Conservation (phyloP, 2,888 invertebrate species). For the Cheilosia vulpina region DNA sequence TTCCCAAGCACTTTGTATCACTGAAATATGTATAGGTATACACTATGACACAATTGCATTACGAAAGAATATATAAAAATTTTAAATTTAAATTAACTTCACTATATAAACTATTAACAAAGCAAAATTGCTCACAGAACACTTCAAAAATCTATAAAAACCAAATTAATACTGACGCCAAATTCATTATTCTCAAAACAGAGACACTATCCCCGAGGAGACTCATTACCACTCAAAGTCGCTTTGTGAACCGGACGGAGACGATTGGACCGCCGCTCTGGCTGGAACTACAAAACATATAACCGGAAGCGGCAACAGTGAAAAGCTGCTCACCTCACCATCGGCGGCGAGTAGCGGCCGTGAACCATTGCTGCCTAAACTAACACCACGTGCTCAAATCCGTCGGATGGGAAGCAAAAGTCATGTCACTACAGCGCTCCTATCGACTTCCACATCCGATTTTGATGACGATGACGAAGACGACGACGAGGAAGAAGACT, state of each 20-base stretch:
- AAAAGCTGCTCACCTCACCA: slow-evolving; percentile 73
- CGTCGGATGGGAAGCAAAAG: slow-evolving; percentile 86
- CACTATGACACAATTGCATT: slow-evolving; percentile 70
- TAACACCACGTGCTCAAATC: slow-evolving; percentile 86
- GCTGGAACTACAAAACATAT: slow-evolving; percentile 80
- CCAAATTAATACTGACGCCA: neutral
- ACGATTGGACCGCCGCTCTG: slow-evolving; percentile 83
- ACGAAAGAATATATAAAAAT: neutral
- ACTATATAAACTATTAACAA: slow-evolving; percentile 18
- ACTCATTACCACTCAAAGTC: slow-evolving; percentile 86
- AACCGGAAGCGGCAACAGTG: slow-evolving; percentile 76
- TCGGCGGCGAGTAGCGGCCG: slow-evolving; percentile 81
- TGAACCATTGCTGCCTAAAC: slow-evolving; percentile 85
- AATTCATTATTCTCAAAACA: slow-evolving; percentile 69
- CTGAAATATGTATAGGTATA: slow-evolving; percentile 10
- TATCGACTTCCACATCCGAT: slow-evolving; percentile 87
- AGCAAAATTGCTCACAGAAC: slow-evolving; percentile 19
- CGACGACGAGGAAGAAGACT: slow-evolving; percentile 82
- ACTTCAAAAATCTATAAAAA: neutral
- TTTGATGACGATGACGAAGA: slow-evolving; percentile 80
- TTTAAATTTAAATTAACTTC: slow-evolving; percentile 10
- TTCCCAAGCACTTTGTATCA: slow-evolving; percentile 13
- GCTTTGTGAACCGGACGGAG: slow-evolving; percentile 85
- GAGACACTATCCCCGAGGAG: slow-evolving; percentile 90
- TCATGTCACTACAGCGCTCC: slow-evolving; percentile 84